Evolutionary conservation across 2,888 invertebrate genomes (phyloP), one percentile per base, ranked within the genome.

Genomic region (Heliconius cydno): DNA sequence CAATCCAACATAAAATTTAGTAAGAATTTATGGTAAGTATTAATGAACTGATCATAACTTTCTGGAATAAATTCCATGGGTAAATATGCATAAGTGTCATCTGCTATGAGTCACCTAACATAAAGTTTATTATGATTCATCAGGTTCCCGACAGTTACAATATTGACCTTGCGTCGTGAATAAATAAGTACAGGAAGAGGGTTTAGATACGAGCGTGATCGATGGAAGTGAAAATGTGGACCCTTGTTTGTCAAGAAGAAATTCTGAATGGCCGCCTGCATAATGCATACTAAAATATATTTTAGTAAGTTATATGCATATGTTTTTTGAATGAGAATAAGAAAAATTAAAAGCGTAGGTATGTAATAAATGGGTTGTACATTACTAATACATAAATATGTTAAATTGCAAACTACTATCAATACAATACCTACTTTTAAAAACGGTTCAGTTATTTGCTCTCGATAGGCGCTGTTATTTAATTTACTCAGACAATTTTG

Each of bases 91-190:
- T 67, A 68, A 74, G 57, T 70, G 65, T 75, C 63, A 74, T 52
- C 22, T 70, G n/a, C 67, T 76, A 78, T 81, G 83, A 81, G 67
- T 84, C 83, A 85, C 74, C 60, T 57, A 28, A 79, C 79, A 77
- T 76, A 83, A 81, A 82, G 75, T 77, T 79, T 80, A 81, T 82
- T 79, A 81, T 84, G 84, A 84, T 79, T 84, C 85, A 84, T 82
- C 79, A 80, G 76, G 75, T 76, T 76, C 81, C 80, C 77, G 81
- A 82, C 82, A 81, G 78, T 79, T 78, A 83, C 81, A 80, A 83
- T 84, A 84, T 83, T 84, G 84, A 81, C 84, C 84, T 84, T 84
- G 85, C 75, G 77, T 82, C 80, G 73, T 81, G 81, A 83, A 84
- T 84, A 83, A 81, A 81, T 80, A 82, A 79, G 79, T 79, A 78